Conservation (phyloP, 2,113 vertebrate species). For the Phocoena phocoena region DNA sequence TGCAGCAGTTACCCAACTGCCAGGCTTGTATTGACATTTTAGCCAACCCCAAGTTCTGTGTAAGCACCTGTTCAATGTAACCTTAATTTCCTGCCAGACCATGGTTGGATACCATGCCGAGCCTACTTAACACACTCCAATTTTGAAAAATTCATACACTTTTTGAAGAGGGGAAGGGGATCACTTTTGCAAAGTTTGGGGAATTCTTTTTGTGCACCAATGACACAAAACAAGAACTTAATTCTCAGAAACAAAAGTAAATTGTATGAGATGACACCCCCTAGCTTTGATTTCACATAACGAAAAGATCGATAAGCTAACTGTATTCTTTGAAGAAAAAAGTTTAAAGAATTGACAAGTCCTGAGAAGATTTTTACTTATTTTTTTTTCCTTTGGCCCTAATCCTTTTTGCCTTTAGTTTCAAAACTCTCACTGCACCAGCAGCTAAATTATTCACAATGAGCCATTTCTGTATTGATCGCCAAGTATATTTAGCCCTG, state of each 20-base stretch:
- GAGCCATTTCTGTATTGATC: conserved; percentile 93
- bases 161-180: conserved; percentile 64
- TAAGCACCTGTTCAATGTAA: conserved; percentile 79
- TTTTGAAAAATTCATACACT: conserved; percentile 65
- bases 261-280: conserved; percentile 85
- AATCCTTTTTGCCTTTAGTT: conserved; percentile 88
- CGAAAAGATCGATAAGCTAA: conserved; percentile 82
- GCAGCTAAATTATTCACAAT: conserved; percentile 93
- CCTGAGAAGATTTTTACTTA: conserved; percentile 84
- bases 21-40: conserved; percentile 55
- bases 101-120: conserved; percentile 46
- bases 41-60: conserved; percentile 67
- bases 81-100: conserved; percentile 77
- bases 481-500: conserved; percentile 92
- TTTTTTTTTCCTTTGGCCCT: conserved; percentile 77
- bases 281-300: conserved; percentile 86
- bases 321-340: conserved; percentile 84
- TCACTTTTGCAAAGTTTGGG: conserved; percentile 82
- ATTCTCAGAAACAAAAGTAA: conserved; percentile 87
- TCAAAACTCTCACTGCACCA: conserved; percentile 90
- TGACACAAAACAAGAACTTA: conserved; percentile 84
- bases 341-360: conserved; percentile 85
- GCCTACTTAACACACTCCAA: conserved; percentile 69
- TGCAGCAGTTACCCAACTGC: conserved; percentile 43
- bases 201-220: conserved; percentile 76